These are phyloP conservation scores for Sebastes baramenuke DNA, from an alignment of 2,797 vertebrate species.

Conservation along the genomic window DNA sequence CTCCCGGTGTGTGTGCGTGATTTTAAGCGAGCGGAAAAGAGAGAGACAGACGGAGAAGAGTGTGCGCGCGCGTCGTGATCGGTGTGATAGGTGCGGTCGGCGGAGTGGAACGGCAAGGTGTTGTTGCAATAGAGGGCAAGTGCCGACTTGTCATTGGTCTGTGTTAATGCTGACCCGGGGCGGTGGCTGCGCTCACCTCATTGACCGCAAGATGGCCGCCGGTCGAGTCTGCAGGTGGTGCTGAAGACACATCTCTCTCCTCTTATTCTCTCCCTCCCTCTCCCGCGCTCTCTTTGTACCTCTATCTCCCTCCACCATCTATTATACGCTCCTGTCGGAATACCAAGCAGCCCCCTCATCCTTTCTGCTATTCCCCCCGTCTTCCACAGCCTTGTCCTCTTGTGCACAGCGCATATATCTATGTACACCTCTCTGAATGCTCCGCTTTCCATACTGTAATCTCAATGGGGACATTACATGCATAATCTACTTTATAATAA, in stretches of 20 bases:
- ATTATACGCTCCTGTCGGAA: constrained; percentile 48
- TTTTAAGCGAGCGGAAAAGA: constrained; percentile 14
- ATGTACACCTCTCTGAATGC: constrained; percentile 15
- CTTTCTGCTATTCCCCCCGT: constrained; percentile 1
- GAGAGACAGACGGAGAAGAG: constrained; percentile 33
- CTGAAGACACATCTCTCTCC: constrained; percentile 54
- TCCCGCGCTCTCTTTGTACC: constrained; percentile 31
- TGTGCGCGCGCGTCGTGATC: constrained; percentile 28
- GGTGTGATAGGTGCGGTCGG: constrained; percentile 74
- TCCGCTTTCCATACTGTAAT: constrained; percentile 49
- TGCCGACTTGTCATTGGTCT: constrained; percentile 75
- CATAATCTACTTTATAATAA: constrained; percentile 77
- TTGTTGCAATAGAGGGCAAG: constrained; percentile 74
- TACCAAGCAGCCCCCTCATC: constrained; percentile 62
- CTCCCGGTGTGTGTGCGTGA: constrained; percentile 34
- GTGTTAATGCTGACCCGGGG: constrained; percentile 79
- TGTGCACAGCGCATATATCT: neutral
- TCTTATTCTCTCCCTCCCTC: constrained; percentile 3
- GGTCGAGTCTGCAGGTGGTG: constrained; percentile 73
- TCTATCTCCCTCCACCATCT: constrained; percentile 62
- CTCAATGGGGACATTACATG: constrained; percentile 71
- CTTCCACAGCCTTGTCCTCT: constrained; percentile 35
- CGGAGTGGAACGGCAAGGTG: constrained; percentile 77
- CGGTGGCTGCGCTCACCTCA: constrained; percentile 72
- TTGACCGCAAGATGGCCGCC: constrained; percentile 79